Conservation (phyloP, 2,113 vertebrate genomes). For the Nycticebus coucang region DNA sequence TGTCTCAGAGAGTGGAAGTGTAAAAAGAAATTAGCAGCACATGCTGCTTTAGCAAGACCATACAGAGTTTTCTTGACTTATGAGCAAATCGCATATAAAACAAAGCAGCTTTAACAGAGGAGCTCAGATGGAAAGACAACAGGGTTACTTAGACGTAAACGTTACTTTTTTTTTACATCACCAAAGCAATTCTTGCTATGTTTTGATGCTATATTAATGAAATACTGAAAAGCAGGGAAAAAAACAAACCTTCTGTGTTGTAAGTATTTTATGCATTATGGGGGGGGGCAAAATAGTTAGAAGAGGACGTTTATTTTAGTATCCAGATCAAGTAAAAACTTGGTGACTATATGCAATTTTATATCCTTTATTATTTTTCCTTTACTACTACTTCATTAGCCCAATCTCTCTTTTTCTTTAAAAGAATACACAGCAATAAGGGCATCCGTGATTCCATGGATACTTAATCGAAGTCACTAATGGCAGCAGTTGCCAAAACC, state of each 20-base stretch:
- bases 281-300: constrained; percentile 46
- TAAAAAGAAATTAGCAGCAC: constrained; percentile 78
- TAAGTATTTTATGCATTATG: constrained; percentile 10
- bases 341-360: constrained; percentile 53
- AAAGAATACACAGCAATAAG: constrained; percentile 42
- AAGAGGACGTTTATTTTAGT: constrained; percentile 56
- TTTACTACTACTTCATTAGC: constrained; percentile 69
- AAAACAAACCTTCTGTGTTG: neutral
- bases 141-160: neutral
- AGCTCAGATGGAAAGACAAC: constrained; percentile 75
- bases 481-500: neutral
- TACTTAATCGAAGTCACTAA: constrained; percentile 40
- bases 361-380: constrained; percentile 48
- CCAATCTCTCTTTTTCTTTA: constrained; percentile 14
- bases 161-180: constrained; percentile 42
- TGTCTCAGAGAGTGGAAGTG: constrained; percentile 36
- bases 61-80: constrained; percentile 66
- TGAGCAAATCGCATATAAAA: constrained; percentile 57
- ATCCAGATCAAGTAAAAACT: constrained; percentile 64
- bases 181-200: constrained; percentile 17
- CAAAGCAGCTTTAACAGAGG: constrained; percentile 32
- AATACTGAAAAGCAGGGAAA: constrained; percentile 27
- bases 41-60: constrained; percentile 74
- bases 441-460: neutral
- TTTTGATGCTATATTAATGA: neutral